Percentiles rank a stretch among this genome's conserved stretches.
phyloP scores from a whole-genome alignment of 2,888 invertebrate species.

The Andrena chrysosceles region DNA sequence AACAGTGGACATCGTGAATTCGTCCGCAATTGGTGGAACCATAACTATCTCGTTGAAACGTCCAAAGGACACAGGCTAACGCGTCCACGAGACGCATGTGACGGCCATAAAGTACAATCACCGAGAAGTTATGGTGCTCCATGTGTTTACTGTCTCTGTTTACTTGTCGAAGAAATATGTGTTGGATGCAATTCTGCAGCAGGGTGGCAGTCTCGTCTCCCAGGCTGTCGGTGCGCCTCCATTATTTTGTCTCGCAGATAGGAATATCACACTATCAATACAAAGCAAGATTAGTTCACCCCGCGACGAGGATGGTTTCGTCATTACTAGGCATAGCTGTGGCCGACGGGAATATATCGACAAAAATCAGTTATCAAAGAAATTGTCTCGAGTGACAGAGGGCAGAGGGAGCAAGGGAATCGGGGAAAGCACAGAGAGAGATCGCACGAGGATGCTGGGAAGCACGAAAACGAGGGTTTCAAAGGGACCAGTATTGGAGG shows the following conservation, averaged over 20 bases:
- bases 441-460: background rate
- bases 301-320: no score
- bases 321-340: no score
- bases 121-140: conserved; percentile 14
- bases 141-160: conserved; percentile 3
- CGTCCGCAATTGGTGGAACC: background rate
- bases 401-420: background rate
- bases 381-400: no score
- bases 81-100: conserved; percentile 21
- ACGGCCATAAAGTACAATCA: conserved; percentile 30
- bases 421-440: background rate
- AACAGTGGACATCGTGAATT: background rate
- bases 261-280: no score
- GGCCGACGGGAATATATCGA: no score
- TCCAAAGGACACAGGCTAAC: background rate
- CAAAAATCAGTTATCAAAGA: no score
- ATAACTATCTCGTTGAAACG: background rate
- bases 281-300: no score
- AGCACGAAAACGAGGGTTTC: background rate
- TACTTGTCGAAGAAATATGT: conserved; percentile 11
- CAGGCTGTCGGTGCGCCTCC: no score
- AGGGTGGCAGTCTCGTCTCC: background rate
- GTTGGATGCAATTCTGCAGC: background rate
- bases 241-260: no score
- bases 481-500: background rate